Base-by-base conservation (phyloP, 2,888 invertebrate species). In the Drosophila meridionalis region DNA sequence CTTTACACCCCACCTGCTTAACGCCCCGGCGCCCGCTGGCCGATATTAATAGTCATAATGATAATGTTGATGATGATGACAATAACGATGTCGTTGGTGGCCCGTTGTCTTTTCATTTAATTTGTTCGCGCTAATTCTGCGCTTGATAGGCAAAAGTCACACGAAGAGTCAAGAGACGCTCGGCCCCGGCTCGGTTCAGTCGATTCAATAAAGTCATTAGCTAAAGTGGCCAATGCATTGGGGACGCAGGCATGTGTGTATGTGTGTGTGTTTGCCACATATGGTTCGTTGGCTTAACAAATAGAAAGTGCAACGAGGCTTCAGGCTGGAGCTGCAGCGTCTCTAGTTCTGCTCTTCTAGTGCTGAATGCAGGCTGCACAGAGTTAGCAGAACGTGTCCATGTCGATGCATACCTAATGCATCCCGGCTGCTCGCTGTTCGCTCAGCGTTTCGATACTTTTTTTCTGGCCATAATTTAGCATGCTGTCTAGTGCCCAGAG, bases 161-260 rank as follows among this genome's bases (percentile, higher is more conserved):
- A 73, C 73, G 57, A 74, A 85, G 81, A 74, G 86, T 77, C 80
- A 79, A 80, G 63, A 59, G 72, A 64, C 28, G 59, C 47, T 43
- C 61, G 61, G 52, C 40, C 56, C 32, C 43, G 38, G 53, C 36
- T 43, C 48, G 66, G 32, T 55, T 66, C 69, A 80, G 73, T 73
- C 85, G 85, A 83, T 86, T 82, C 88, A 85, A 85, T 85, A 82
- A 88, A 86, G 87, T 82, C 89, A 88, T 86, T 88, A 86, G 84
- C 78, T 82, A 82, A 86, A 88, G 87, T 88, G 86, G 84, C 82
- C 82, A 81, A 73, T 79, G 83, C 83, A 77, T 72, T 71, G 73
- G 78, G 83, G 76, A 81, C 74, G 62, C 32, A 8, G 3, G 36
- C 36, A 7, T 53, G 20, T 50, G 50, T 20, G 20, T 52, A 34